These are phyloP conservation scores for Scaptomyza tumidula DNA, from an alignment of 2,888 invertebrate genomes.

Conservation along the genomic window DNA sequence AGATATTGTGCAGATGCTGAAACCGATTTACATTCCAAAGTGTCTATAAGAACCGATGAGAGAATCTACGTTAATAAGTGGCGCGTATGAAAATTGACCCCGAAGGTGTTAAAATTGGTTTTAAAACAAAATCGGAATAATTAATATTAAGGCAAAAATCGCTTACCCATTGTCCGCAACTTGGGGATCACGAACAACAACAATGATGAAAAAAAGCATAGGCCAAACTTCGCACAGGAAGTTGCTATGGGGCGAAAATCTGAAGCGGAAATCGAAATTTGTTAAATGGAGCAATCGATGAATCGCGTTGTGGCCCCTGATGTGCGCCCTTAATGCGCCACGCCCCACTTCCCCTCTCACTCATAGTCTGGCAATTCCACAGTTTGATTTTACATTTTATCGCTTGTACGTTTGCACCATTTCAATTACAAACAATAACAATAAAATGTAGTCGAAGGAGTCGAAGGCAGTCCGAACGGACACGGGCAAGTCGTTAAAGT, in stretches of 20 bases:
- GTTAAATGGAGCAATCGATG: conserved; percentile 82
- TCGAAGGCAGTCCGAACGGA: conserved; percentile 22
- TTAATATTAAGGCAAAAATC: conserved; percentile 61
- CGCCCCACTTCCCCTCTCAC: conserved; percentile 1
- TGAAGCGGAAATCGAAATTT: conserved; percentile 81
- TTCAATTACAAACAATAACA: conserved; percentile 82
- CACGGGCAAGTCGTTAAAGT: conserved; percentile 51
- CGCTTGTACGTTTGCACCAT: conserved; percentile 81
- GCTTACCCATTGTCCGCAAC: conserved; percentile 46
- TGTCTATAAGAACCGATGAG: not conserved
- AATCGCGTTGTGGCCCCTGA: conserved; percentile 47
- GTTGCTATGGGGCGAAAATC: conserved; percentile 66
- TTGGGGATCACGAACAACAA: conserved; percentile 61
- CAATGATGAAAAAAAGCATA: conserved; percentile 28
- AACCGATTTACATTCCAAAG: not conserved
- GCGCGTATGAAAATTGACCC: conserved; percentile 37
- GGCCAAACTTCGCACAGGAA: conserved; percentile 62
- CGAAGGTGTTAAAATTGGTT: conserved; percentile 35
- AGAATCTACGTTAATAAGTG: not conserved
- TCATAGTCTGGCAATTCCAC: conserved; percentile 29
- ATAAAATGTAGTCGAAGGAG: conserved; percentile 58
- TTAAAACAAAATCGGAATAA: conserved; percentile 52
- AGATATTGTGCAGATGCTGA: conserved; percentile 9
- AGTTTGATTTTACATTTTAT: conserved; percentile 78
- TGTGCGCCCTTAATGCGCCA: conserved; percentile 7